phyloP scores from a whole-genome alignment of 1,140 invertebrate genomes.

The Campoletis sonorensis region DNA sequence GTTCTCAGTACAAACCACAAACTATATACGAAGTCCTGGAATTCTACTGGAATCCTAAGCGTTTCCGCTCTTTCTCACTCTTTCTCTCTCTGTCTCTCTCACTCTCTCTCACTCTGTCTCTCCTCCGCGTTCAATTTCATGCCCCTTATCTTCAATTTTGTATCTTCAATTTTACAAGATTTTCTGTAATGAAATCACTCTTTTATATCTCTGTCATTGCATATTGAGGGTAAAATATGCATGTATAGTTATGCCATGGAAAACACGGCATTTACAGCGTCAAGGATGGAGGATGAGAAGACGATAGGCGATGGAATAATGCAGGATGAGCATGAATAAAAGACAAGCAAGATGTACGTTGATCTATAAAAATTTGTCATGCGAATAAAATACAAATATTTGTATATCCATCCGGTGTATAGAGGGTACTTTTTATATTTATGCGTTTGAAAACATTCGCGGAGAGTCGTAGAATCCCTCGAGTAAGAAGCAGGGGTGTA shows the following conservation, averaged over 20 bases:
- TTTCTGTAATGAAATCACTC: slow-evolving; percentile 19
- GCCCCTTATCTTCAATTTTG: not conserved
- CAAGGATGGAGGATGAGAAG: not conserved
- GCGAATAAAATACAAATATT: slow-evolving; percentile 30
- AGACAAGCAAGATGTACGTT: slow-evolving; percentile 13
- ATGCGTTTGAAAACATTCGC: slow-evolving; percentile 36
- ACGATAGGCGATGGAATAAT: slow-evolving; percentile 27
- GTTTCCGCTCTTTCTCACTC: not conserved
- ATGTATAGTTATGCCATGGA: not conserved
- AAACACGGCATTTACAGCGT: not conserved
- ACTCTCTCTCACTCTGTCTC: too few species aligned
- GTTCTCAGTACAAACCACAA: not conserved
- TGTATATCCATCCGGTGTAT: not conserved
- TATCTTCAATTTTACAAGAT: slow-evolving; percentile 29
- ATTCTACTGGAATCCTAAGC: not conserved
- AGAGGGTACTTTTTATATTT: slow-evolving; percentile 22
- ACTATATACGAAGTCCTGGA: slow-evolving; percentile 20
- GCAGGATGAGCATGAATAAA: slow-evolving; percentile 33
- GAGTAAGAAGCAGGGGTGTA: not conserved
- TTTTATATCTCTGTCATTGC: not conserved
- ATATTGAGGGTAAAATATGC: not conserved
- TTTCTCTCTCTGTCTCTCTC: not conserved
- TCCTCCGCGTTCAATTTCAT: not conserved
- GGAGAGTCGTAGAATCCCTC: slow-evolving; percentile 33
- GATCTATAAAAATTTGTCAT: slow-evolving; percentile 41